phyloP scores from a whole-genome alignment of 2,797 vertebrate genomes.

The Arnoldichthys spilopterus region DNA sequence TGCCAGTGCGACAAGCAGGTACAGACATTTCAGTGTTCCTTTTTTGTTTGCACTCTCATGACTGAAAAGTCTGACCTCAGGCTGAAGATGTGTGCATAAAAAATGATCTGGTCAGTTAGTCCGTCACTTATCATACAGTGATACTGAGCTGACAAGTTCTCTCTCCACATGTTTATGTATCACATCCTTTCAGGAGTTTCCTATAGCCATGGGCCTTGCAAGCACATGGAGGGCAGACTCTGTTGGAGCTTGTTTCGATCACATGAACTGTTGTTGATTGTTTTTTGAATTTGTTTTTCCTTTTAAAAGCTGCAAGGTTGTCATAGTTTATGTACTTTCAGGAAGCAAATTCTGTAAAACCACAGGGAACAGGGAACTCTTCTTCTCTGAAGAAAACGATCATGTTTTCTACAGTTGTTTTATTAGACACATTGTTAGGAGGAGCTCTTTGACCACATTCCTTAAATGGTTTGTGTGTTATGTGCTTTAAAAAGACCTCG shows the following conservation, averaged over 20 bases:
- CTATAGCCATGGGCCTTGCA: too few relatives aligned
- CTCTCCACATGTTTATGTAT: constrained; percentile 7
- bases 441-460: constrained; percentile 10
- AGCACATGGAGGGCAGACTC: not conserved
- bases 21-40: constrained; percentile 45
- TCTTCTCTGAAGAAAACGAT: not conserved
- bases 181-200: too few relatives aligned
- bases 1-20: constrained; percentile 98
- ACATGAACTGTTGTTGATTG: not conserved
- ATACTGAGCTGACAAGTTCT: constrained; percentile 32
- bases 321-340: not conserved
- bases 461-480: constrained; percentile 1
- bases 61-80: not conserved
- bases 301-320: not conserved
- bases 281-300: not conserved
- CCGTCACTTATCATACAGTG: constrained; percentile 26
- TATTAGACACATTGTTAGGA: not conserved
- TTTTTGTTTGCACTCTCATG: not conserved
- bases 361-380: not conserved
- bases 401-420: not conserved
- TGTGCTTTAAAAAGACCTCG: constrained; percentile 1
- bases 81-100: not conserved
- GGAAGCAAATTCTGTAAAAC: not conserved
- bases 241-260: too few relatives aligned
- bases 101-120: not conserved